Evolutionary conservation across 2,113 vertebrate species (phyloP).

Genomic region (Cepphus grylle): DNA sequence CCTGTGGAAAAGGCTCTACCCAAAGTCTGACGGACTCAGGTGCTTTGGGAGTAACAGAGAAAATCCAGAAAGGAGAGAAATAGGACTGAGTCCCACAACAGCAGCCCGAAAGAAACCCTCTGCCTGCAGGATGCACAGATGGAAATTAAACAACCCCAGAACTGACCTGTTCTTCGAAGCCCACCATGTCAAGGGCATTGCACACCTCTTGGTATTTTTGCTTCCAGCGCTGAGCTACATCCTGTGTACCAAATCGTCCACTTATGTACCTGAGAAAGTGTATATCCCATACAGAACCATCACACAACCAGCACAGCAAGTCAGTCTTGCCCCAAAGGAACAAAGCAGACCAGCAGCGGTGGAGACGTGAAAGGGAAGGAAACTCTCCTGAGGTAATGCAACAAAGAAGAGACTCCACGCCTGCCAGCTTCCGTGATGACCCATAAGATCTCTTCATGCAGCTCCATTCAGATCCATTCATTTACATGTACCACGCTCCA

Average conservation of each 20-base stretch:
- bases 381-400: background rate
- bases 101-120: background rate
- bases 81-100: background rate
- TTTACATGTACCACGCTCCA: background rate
- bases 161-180: conserved; percentile 79
- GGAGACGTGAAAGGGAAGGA: background rate
- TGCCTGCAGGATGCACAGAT: background rate
- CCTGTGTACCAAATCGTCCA: conserved; percentile 53
- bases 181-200: conserved; percentile 81
- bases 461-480: background rate
- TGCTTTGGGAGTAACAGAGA: background rate
- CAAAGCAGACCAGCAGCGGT: background rate
- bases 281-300: background rate
- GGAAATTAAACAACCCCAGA: background rate
- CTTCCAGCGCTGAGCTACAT: conserved; percentile 61
- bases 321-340: background rate
- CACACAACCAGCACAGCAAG: background rate
- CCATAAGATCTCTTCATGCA: background rate
- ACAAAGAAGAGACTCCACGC: background rate
- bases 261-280: conserved; percentile 72
- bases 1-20: background rate
- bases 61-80: background rate
- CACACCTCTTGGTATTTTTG: conserved; percentile 72
- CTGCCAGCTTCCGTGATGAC: background rate
- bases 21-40: background rate